Evolutionary conservation across 1,140 invertebrate species (phyloP).

Genomic region (Laupala kohalensis): DNA sequence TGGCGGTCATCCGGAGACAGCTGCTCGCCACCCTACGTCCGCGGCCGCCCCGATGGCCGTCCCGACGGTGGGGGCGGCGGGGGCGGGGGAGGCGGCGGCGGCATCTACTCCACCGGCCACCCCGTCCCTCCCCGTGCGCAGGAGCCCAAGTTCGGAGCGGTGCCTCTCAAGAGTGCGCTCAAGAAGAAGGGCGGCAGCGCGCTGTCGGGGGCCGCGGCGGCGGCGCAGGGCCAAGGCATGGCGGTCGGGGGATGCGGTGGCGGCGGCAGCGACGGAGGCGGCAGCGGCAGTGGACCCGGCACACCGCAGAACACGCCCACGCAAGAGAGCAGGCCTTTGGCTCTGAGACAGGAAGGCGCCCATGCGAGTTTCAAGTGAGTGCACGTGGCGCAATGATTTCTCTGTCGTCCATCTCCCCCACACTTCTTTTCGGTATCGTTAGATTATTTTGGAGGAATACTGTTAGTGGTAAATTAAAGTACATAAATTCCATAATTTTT

Average conservation of each 20-base stretch:
- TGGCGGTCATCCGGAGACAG: neutral
- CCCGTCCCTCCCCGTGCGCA: neutral
- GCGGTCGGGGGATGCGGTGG: conserved; percentile 41
- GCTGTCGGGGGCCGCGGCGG: too few species aligned
- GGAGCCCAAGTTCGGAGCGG: conserved; percentile 53
- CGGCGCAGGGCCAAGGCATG: conserved; percentile 37
- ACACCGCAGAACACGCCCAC: conserved; percentile 59
- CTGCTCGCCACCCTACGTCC: neutral
- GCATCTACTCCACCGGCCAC: neutral
- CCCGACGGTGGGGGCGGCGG: neutral
- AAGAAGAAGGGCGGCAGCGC: conserved; percentile 58
- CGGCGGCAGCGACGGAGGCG: conserved; percentile 22
- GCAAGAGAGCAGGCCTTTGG: conserved; percentile 55
- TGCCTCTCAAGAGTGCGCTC: conserved; percentile 80
- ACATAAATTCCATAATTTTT: neutral
- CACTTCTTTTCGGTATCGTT: neutral
- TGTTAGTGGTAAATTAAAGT: neutral
- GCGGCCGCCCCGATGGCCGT: neutral
- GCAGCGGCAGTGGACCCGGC: conserved; percentile 35
- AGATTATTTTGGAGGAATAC: neutral
- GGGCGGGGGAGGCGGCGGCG: neutral
- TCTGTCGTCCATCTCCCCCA: neutral
- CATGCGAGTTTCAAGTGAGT: conserved; percentile 46
- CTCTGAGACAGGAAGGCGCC: conserved; percentile 48
- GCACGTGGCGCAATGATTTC: conserved; percentile 15